Evolutionary conservation across 2,888 invertebrate species (phyloP), one percentile per base, ranked within the genome.

Genomic region (Caenorhabditis doughertyi): DNA sequence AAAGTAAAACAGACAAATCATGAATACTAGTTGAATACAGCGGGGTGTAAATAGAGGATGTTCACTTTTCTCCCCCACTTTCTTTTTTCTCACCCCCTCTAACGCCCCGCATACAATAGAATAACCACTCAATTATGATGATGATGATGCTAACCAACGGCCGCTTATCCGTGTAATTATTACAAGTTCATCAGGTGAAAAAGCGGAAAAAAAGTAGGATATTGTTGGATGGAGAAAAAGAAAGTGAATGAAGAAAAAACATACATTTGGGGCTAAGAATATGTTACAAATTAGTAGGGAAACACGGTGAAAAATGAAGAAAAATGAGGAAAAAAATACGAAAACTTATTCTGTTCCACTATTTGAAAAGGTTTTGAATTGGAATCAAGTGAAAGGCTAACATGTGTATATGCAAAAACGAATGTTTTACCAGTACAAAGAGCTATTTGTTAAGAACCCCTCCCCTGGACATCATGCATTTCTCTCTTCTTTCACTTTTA

Each of bases 361-460:
- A n/a, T n/a, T n/a, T n/a, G n/a, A n/a, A n/a, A n/a, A n/a, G n/a
- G n/a, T n/a, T n/a, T n/a, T n/a, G n/a, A n/a, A n/a, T n/a, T n/a
- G n/a, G n/a, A n/a, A n/a, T n/a, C n/a, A n/a, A n/a, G n/a, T n/a
- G n/a, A n/a, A n/a, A n/a, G n/a, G n/a, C n/a, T n/a, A n/a, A n/a
- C n/a, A n/a, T n/a, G n/a, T n/a, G n/a, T n/a, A n/a, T n/a, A n/a
- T n/a, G n/a, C n/a, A n/a, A n/a, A n/a, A n/a, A n/a, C n/a, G n/a
- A 64, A 64, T 64, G 47, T 25, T 47, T 44, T 47, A 39, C 42
- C 25, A 71, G 56, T 68, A 76, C 76, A 76, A 76, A 76, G 76
- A 76, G 76, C 76, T 76, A 76, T 76, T 76, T 76, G 76, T 76
- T 76, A 76, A 76, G 74, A 65, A 76, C 67, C 74, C 21, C 27